These are phyloP conservation scores for Sarcoramphus papa DNA, from an alignment of 2,797 vertebrate species.

Conservation along the genomic window DNA sequence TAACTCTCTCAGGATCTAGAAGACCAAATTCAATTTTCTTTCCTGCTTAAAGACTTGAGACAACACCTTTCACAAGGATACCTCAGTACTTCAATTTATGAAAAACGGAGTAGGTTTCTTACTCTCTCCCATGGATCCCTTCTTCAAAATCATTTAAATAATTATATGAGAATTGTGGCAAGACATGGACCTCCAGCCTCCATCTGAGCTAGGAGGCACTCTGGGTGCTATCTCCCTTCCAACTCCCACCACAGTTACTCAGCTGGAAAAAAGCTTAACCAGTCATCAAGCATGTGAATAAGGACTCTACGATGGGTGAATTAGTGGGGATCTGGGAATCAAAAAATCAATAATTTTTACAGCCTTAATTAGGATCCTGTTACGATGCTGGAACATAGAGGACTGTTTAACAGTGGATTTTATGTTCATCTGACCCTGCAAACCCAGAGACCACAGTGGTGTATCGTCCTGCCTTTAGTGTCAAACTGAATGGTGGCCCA, in stretches of 20 bases:
- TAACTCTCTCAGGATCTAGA: neutral
- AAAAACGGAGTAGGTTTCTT: neutral
- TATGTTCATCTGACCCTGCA: neutral
- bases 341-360: neutral
- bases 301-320: neutral
- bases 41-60: neutral
- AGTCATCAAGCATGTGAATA: fast-evolving
- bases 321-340: neutral
- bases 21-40: neutral
- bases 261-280: neutral
- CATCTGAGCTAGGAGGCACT: neutral
- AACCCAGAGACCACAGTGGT: neutral
- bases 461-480: neutral
- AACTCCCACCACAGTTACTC: neutral
- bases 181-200: neutral
- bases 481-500: neutral
- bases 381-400: neutral
- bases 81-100: neutral
- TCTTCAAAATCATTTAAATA: neutral
- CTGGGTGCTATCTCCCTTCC: neutral
- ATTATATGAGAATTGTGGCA: neutral
- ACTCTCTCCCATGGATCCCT: neutral
- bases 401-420: neutral
- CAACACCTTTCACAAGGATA: neutral
- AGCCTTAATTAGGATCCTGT: neutral